Percentiles rank a stretch among this genome's conserved stretches.
Evolutionary conservation across 2,797 vertebrate species (phyloP).

Genomic region (Bucorvus abyssinicus): DNA sequence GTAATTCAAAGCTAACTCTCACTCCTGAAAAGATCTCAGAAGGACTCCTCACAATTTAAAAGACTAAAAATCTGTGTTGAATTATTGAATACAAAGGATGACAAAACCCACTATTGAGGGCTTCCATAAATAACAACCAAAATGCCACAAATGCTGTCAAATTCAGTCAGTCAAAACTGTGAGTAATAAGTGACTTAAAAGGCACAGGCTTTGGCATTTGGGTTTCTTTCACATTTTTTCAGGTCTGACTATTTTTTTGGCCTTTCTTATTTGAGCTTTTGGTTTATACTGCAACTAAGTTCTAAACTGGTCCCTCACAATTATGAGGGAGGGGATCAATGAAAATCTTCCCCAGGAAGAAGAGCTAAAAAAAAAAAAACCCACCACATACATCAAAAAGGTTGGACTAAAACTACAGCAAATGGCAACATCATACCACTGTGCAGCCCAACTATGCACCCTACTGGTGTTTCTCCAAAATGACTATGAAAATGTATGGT

Average conservation of each 20-base stretch:
- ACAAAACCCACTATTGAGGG: conserved; percentile 13
- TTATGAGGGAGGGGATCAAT: background rate
- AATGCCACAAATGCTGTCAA: conserved; percentile 28
- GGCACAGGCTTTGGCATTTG: background rate
- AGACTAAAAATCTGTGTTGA: conserved; percentile 21
- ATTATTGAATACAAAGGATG: conserved; percentile 41
- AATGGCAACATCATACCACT: background rate
- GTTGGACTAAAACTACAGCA: background rate
- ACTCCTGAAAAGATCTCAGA: conserved; percentile 31
- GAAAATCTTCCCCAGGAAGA: background rate
- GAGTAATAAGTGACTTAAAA: conserved; percentile 29
- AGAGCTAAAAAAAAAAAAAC: background rate
- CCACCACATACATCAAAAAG: background rate
- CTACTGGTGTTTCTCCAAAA: conserved; percentile 46
- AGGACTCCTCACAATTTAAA: background rate
- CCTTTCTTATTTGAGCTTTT: background rate
- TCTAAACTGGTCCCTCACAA: background rate
- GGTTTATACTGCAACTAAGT: background rate
- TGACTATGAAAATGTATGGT: background rate
- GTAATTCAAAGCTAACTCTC: conserved; percentile 47
- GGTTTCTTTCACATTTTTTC: background rate
- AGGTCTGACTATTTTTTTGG: background rate
- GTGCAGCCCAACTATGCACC: conserved; percentile 55
- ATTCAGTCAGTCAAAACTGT: background rate
- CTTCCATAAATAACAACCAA: conserved; percentile 25